Base-by-base conservation (phyloP, 2,797 vertebrate species). In the Rhinella marina region DNA sequence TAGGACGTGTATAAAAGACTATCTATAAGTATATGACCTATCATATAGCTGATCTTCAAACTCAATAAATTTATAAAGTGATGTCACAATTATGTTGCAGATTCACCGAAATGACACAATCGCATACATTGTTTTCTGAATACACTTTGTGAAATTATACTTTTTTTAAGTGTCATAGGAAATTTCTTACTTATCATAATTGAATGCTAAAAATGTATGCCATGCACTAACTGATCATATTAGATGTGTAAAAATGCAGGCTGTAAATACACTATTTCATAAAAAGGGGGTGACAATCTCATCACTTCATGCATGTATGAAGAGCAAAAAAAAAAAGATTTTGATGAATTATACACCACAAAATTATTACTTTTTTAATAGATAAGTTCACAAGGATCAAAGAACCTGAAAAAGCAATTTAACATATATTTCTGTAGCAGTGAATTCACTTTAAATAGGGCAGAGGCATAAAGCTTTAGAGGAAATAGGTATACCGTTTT, bases 401-500 rank as follows among this genome's bases (percentile, higher is more conserved):
- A 81, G 78, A 86, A 86, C 64, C 77, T 73, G 66, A 48, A 81
- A 86, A 86, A 83, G 81, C 83, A 81, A 81, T 88, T 88, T 88
- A 86, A 75, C 72, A 86, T 81, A 66, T 59, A 82, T 54, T 85
- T 88, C 50, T 57, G 87, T 68, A 82, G 72, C 77, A 76, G 77
- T 86, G 80, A 82, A 89, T 86, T 66, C 72, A 70, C 84, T 82
- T 86, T 86, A 88, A 88, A 82, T 88, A 86, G 84, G 88, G 50
- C 84, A 86, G 61, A 89, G 81, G 66, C 54, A 66, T 76, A 86
- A 89, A 82, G 88, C 84, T 88, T 86, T 86, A 78, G 72, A 90
- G 90, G 90, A 89, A 89, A 89, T 89, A 89, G 84, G 88, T 81
- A 78, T 86, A 89, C 88, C 84, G 78, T 81, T 91, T 79, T 80